Base-by-base conservation (phyloP, 1,140 invertebrate species). In the Carcinoscorpius rotundicauda region DNA sequence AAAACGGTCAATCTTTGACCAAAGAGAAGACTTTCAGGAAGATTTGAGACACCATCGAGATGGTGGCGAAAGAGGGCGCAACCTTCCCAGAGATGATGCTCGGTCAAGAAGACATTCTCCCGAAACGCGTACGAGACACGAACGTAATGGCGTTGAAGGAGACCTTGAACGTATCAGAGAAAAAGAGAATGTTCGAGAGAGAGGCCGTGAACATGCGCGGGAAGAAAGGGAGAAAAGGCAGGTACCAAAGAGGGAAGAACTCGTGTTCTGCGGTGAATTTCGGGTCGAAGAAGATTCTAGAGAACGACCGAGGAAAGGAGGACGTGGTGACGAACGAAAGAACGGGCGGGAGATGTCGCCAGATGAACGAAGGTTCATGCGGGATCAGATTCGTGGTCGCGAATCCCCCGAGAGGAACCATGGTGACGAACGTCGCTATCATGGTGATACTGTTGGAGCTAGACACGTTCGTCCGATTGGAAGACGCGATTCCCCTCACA, bases 321-420 rank as follows among this genome's bases (percentile, higher is more conserved):
- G 56, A 57, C 48, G 8, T 6, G 29, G 29, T 29, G 29, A 29
- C 29, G 29, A 29, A 29, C 29, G 29, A 29, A 29, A 29, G 29
- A 29, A 29, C 2, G 29, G 29, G 29, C 29, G 29, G 29, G 29
- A 29, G 29, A 29, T 29, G 29, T 29, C 29, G 29, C 29, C 29
- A 29, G 29, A 29, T 29, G 29, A 29, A 29, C 29, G 29, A 29
- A 29, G 29, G 29, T 29, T 29, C 29, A 55, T 59, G n/a, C 51
- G 64, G 8, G 60, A 62, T 9, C 64, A 65, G 6, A 65, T 64
- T 66, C 63, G 66, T 59, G 60, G 64, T 48, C 56, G 62, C 62
- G 68, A 66, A 50, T 9, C 48, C 29, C 9, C 29, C 62, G 50
- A 49, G 11, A 48, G 64, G 64, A 49, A 50, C 3, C 10, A 49